phyloP scores from a whole-genome alignment of 2,797 vertebrate species.

The Gambelia wislizenii region DNA sequence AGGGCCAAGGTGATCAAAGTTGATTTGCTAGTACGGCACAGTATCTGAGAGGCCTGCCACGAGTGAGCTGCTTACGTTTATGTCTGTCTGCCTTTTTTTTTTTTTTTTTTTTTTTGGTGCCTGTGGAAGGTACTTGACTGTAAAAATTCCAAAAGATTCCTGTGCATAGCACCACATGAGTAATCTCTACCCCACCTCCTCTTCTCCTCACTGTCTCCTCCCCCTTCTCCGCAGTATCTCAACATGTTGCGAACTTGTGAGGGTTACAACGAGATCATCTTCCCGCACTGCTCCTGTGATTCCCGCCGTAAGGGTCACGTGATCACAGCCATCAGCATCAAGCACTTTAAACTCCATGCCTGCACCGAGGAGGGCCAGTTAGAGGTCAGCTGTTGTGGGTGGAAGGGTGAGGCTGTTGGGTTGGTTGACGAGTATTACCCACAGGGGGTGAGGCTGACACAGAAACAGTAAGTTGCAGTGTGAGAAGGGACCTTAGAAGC shows the following conservation, averaged over 20 bases:
- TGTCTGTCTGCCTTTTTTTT: too few relatives aligned
- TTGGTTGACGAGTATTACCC: too few relatives aligned
- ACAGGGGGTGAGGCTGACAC: neutral
- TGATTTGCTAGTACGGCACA: neutral
- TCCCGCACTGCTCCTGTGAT: slow-evolving; percentile 96
- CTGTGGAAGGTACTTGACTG: neutral
- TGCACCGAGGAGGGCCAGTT: slow-evolving; percentile 94
- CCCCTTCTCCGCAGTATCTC: slow-evolving; percentile 81
- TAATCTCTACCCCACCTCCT: too few relatives aligned
- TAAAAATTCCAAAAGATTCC: neutral
- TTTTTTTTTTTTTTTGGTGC: too few relatives aligned
- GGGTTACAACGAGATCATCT: slow-evolving; percentile 95
- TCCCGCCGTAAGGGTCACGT: slow-evolving; percentile 95
- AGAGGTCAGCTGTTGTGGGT: slow-evolving; percentile 80
- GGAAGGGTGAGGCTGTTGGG: too few relatives aligned
- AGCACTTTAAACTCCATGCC: slow-evolving; percentile 94
- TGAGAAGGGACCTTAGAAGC: neutral
- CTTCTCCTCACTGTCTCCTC: fast-evolving
- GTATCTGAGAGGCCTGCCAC: neutral
- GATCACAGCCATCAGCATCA: slow-evolving; percentile 93
- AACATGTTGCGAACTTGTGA: slow-evolving; percentile 91
- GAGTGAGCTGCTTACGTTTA: neutral
- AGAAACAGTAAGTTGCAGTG: neutral
- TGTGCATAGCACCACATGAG: neutral
- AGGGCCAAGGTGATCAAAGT: neutral